Evolutionary conservation across 2,797 vertebrate genomes (phyloP).

Genomic region (Holocentrus rufus): DNA sequence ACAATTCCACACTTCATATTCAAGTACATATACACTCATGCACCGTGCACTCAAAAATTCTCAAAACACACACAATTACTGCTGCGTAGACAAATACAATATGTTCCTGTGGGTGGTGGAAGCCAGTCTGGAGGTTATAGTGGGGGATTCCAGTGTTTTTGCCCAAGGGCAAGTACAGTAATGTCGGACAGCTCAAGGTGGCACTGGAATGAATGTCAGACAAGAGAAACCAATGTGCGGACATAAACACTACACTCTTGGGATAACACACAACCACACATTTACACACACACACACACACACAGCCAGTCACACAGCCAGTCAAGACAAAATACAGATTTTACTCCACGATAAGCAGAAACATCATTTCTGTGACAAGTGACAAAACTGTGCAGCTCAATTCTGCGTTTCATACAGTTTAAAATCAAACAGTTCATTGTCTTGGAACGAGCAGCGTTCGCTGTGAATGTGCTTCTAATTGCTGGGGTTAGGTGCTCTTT

Average conservation of each 20-base stretch:
- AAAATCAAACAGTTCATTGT: constrained; percentile 5
- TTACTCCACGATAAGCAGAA: background rate
- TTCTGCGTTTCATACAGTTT: background rate
- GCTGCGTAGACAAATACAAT: background rate
- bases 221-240: no score
- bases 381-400: background rate
- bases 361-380: background rate
- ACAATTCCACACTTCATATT: background rate
- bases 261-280: no score
- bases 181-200: background rate
- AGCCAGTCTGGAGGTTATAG: background rate
- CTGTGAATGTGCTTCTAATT: background rate
- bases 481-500: constrained; percentile 24
- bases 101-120: background rate
- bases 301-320: background rate
- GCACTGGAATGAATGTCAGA: background rate
- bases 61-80: constrained; percentile 2
- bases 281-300: background rate
- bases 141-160: background rate
- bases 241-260: no score
- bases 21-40: background rate
- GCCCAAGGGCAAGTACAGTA: background rate
- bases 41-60: background rate
- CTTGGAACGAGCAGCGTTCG: constrained; percentile 4
- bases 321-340: background rate